Evolutionary conservation across 1,140 invertebrate genomes (phyloP).

Genomic region (Pectinophora gossypiella): DNA sequence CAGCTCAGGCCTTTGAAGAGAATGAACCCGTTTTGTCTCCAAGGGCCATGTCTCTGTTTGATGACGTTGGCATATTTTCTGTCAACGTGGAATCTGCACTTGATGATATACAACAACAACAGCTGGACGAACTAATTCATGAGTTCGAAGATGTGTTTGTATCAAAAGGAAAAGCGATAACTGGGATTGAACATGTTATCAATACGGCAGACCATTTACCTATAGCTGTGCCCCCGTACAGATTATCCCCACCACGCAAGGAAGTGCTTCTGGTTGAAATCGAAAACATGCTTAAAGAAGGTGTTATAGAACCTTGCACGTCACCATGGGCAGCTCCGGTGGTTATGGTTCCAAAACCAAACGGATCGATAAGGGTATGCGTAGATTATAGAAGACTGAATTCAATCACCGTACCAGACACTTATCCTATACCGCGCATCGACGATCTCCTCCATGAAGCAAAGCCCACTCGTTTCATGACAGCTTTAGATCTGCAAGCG

Average conservation of each 20-base stretch:
- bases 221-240: background rate
- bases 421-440: conserved; percentile 72
- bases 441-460: conserved; percentile 57
- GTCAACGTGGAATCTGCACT: background rate
- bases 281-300: conserved; percentile 26
- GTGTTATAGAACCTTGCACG: conserved; percentile 44
- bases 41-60: background rate
- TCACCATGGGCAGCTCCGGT: conserved; percentile 65
- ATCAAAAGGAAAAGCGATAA: background rate
- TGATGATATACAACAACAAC: background rate
- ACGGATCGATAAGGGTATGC: conserved; percentile 26
- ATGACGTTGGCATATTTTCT: background rate
- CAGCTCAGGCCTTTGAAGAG: background rate
- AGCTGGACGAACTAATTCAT: background rate
- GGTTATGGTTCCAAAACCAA: conserved; percentile 64
- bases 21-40: background rate
- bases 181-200: background rate
- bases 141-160: background rate
- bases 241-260: background rate
- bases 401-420: conserved; percentile 30
- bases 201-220: background rate
- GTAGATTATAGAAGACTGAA: conserved; percentile 51
- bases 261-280: conserved; percentile 1
- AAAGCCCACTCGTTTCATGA: conserved; percentile 40
- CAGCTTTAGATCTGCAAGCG: conserved; percentile 56